A percentile compares a stretch with the other conserved stretches of the same genome.
These are phyloP conservation scores for Rhorus exstirpatorius DNA, from an alignment of 2,888 invertebrate species.

Conservation along the genomic window DNA sequence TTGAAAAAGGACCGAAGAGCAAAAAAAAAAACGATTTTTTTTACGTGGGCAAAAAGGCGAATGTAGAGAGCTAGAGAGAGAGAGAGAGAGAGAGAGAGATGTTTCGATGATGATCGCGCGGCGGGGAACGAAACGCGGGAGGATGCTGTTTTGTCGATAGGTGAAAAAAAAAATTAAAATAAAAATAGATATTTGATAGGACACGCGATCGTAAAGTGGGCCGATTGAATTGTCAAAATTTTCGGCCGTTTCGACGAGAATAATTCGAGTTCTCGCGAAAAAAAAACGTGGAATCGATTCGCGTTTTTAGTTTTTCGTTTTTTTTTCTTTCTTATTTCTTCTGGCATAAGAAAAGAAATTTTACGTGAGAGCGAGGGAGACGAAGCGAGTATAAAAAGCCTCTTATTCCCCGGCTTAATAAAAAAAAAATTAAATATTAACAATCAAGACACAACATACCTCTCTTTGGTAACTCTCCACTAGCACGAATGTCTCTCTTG, in stretches of 20 bases:
- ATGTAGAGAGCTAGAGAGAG: conserved; percentile 48
- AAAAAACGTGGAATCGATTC: conserved; percentile 14
- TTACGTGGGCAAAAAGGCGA: conserved; percentile 11
- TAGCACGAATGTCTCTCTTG: conserved; percentile 68
- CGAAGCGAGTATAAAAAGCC: conserved; percentile 37
- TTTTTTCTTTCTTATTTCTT: too few species aligned
- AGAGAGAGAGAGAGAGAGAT: conserved; percentile 59
- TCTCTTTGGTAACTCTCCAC: conserved; percentile 77
- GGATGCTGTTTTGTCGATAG: conserved; percentile 84
- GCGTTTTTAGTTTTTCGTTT: not conserved
- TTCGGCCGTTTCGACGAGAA: not conserved
- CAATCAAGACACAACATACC: conserved; percentile 76
- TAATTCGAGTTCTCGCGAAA: conserved; percentile 26
- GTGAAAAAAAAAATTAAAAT: conserved; percentile 72
- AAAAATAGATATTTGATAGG: conserved; percentile 73
- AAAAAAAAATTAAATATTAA: conserved; percentile 61
- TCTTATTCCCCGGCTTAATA: conserved; percentile 35
- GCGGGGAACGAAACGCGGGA: conserved; percentile 77
- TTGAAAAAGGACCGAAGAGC: conserved; percentile 70
- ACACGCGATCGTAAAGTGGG: conserved; percentile 75
- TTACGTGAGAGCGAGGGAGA: conserved; percentile 29
- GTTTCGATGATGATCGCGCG: conserved; percentile 56
- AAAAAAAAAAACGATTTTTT: conserved; percentile 26
- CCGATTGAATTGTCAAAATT: conserved; percentile 62
- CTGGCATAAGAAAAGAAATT: too few species aligned